Conservation (phyloP, 2,888 invertebrate species). For the Diarsia brunnea region DNA sequence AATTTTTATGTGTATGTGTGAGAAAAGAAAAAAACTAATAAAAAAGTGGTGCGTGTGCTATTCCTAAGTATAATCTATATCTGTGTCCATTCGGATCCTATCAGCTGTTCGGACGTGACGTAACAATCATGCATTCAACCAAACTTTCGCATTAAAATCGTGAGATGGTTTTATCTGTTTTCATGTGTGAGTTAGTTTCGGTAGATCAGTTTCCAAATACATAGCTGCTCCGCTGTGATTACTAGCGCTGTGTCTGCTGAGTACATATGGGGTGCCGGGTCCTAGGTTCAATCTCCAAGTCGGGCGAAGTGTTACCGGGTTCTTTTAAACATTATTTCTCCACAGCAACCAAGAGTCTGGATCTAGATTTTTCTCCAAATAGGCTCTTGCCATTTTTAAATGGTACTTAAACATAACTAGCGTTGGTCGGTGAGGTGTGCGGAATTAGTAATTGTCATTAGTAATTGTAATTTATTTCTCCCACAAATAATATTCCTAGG, state of each 20-base stretch:
- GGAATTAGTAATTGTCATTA: too few relatives aligned
- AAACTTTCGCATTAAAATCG: too few relatives aligned
- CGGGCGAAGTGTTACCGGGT: background rate
- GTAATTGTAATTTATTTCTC: too few relatives aligned
- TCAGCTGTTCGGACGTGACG: too few relatives aligned
- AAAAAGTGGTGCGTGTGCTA: too few relatives aligned
- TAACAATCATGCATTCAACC: background rate
- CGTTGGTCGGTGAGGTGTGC: background rate
- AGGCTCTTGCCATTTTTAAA: background rate
- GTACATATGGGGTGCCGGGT: background rate
- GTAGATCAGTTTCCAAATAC: conserved; percentile 4
- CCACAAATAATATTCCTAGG: too few relatives aligned
- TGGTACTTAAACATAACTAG: background rate
- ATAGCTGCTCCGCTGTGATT: background rate
- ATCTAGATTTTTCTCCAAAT: background rate
- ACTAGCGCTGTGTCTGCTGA: background rate
- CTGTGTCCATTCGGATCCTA: too few relatives aligned
- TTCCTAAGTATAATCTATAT: too few relatives aligned
- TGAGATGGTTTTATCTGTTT: background rate
- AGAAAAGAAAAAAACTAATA: too few relatives aligned
- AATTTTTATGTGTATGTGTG: too few relatives aligned
- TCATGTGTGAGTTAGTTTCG: background rate
- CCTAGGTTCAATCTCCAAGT: background rate
- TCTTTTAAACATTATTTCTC: background rate
- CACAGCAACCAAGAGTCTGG: background rate